A percentile compares a stretch with the other conserved stretches of the same genome.
Conservation (phyloP, 1,140 invertebrate genomes). For the Aethina tumida region DNA sequence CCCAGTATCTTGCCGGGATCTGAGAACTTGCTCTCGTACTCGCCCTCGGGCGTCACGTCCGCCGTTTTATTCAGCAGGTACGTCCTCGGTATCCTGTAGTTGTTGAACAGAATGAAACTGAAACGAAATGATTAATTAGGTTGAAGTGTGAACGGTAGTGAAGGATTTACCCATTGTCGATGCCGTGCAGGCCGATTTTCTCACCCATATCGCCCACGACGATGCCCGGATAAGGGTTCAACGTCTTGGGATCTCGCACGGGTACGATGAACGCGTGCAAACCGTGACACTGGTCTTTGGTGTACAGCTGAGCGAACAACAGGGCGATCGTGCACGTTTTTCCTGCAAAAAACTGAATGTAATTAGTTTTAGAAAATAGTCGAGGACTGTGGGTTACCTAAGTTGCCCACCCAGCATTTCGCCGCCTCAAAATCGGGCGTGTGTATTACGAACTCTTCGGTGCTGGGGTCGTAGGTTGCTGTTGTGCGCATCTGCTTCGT, state of each 20-base stretch:
- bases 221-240: conserved; percentile 60
- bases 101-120: conserved; percentile 79
- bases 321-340: conserved; percentile 80
- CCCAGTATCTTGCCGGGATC: conserved; percentile 70
- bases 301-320: conserved; percentile 78
- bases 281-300: conserved; percentile 73
- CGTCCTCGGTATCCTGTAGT: conserved; percentile 76
- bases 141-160: not conserved
- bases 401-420: conserved; percentile 90
- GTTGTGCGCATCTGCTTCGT: conserved; percentile 83
- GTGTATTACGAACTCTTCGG: conserved; percentile 76
- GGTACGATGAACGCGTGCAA: conserved; percentile 79
- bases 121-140: conserved; percentile 12
- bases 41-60: conserved; percentile 75
- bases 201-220: conserved; percentile 76
- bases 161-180: conserved; percentile 79
- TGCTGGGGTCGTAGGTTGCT: conserved; percentile 72
- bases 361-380: not conserved
- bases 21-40: conserved; percentile 69
- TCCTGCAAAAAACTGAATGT: conserved; percentile 40
- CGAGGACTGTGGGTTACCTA: conserved; percentile 47
- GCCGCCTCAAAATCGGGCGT: conserved; percentile 89
- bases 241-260: conserved; percentile 64
- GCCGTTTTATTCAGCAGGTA: conserved; percentile 82
- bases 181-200: conserved; percentile 78